Base-by-base conservation (phyloP, 2,797 vertebrate species). In the Dendrocincla tyrannina region DNA sequence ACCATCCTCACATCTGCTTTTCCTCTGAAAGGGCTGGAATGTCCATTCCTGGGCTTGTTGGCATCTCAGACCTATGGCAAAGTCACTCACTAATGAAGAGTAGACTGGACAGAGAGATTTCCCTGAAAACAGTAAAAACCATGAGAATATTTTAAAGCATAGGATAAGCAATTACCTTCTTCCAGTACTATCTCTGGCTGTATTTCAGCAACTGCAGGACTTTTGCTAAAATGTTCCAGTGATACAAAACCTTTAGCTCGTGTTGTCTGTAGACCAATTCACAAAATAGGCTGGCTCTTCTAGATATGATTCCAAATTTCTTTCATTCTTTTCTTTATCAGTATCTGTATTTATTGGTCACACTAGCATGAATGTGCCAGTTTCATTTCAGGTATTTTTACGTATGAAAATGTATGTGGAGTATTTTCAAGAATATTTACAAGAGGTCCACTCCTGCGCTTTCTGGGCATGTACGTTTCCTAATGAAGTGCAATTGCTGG, bases 21-120 rank as follows among this genome's bases (percentile, higher is more conserved):
- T 35, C 16, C 1, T 24, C 86, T 28, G 47, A 13, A 42, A 33
- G 32, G 13, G 14, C 55, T 41, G 39, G 11, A 30, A 28, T 13
- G 23, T 37, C 37, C 0, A 0, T 37, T 17, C 5, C 41, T 49
- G 10, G 4, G 12, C 32, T 24, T 0, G 0, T 28, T 7, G 1
- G 22, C 4, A 8, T 16, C 24, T 33, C n/a, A 49, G 69, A 75
- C 55, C 17, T 42, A 13, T n/a, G 92, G 23, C 17, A 53, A 50
- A 41, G 46, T 41, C 72, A 53, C 8, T 52, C 76, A 49, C 23
- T 28, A 10, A 37, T 11, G 20, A 77, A 66, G 47, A 62, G 27
- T 44, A 77, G 69, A 30, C 10, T 1, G 1, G 42, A 52, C 19
- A 68, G 42, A 32, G 15, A 73, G 33, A 32, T 69, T 77, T 50